phyloP scores from a whole-genome alignment of 2,113 vertebrate genomes.

The Zosterops borbonicus region DNA sequence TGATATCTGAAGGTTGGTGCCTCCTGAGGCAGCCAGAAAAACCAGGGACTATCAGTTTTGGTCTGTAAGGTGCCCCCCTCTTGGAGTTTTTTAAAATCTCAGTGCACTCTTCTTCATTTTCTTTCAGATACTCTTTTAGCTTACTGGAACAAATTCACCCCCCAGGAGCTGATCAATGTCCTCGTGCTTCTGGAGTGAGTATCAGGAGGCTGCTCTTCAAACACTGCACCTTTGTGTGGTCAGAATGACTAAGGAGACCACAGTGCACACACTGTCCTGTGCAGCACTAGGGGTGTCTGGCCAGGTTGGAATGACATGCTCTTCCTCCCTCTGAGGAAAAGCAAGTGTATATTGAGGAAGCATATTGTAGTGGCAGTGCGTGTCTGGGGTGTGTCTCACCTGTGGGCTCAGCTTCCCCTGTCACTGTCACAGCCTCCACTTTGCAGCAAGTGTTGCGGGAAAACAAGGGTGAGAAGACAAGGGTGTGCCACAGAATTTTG shows the following conservation, averaged over 20 bases:
- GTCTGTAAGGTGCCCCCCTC: neutral
- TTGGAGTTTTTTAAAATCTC: neutral
- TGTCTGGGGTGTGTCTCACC: neutral
- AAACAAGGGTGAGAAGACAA: neutral
- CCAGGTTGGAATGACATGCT: neutral
- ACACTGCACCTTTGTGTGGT: neutral
- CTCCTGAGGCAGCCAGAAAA: neutral
- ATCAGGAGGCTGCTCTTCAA: neutral
- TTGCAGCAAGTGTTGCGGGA: neutral
- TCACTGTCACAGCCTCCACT: neutral
- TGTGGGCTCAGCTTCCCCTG: neutral
- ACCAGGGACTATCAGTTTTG: neutral
- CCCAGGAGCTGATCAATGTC: conserved; percentile 91
- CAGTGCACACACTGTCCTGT: rapidly evolving
- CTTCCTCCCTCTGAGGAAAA: neutral
- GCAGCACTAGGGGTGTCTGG: neutral
- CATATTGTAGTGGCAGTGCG: rapidly evolving
- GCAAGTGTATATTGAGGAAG: neutral
- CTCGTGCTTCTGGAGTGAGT: conserved; percentile 94
- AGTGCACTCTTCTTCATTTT: neutral
- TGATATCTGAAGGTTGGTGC: conserved; percentile 90
- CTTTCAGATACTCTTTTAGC: conserved; percentile 86
- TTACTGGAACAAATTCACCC: conserved; percentile 93
- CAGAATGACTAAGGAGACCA: neutral
- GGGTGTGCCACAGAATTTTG: neutral